A percentile compares a stretch with the other conserved stretches of the same genome.
These are phyloP conservation scores for Uria aalge DNA, from an alignment of 2,113 vertebrate species.

Conservation along the genomic window DNA sequence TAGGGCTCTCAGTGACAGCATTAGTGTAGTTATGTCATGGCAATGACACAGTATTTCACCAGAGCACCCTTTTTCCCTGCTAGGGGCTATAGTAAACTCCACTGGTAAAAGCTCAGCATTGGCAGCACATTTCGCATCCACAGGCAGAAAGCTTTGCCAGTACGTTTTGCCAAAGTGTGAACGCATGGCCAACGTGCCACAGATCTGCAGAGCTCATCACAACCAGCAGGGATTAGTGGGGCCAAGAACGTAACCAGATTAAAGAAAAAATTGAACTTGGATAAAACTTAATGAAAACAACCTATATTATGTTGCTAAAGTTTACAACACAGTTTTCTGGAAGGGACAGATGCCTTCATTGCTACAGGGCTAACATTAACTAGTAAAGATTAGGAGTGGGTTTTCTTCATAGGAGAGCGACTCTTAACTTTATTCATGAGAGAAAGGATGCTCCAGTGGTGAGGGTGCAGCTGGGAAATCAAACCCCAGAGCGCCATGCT, in stretches of 20 bases:
- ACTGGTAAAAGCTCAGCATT: fast-evolving
- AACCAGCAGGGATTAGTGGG: not conserved
- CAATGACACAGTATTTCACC: not conserved
- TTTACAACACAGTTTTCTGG: not conserved
- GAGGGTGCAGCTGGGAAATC: not conserved
- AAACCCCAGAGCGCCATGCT: not conserved
- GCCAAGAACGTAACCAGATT: not conserved
- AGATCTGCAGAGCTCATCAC: not conserved
- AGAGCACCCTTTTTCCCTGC: not conserved
- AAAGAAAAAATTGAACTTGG: not conserved
- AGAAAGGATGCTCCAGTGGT: not conserved
- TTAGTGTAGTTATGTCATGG: fast-evolving
- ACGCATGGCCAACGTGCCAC: fast-evolving
- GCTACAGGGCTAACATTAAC: not conserved
- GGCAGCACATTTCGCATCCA: not conserved
- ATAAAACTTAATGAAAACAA: not conserved
- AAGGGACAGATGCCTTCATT: not conserved
- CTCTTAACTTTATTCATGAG: not conserved
- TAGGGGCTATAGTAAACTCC: not conserved
- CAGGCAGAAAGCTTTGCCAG: not conserved
- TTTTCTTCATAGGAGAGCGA: not conserved
- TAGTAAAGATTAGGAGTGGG: not conserved
- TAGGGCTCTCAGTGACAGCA: not conserved
- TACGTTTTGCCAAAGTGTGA: not conserved
- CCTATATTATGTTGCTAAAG: not conserved